These are phyloP conservation scores for Leptinotarsa juncta DNA, from an alignment of 2,888 invertebrate species.

Conservation along the genomic window DNA sequence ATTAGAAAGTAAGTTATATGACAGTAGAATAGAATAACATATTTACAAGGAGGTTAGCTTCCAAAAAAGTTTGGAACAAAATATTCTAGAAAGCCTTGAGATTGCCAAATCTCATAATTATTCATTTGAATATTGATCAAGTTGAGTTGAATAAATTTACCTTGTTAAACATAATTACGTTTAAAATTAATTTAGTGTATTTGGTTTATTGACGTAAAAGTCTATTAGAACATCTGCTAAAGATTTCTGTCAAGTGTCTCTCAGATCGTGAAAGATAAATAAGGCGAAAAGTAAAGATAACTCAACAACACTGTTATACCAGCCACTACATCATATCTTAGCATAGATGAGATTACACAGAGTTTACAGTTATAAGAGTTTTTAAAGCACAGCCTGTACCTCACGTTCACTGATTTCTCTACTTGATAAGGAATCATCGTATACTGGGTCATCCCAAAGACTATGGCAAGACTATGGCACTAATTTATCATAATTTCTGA, in stretches of 20 bases:
- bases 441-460: slow-evolving; percentile 17
- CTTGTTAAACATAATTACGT: background rate
- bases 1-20: no score
- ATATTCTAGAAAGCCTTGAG: no score
- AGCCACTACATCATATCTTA: slow-evolving; percentile 11
- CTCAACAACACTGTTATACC: background rate
- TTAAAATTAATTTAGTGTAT: no score
- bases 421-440: slow-evolving; percentile 24
- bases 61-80: no score
- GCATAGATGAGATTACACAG: slow-evolving; percentile 18
- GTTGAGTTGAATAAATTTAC: background rate
- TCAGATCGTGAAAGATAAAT: no score
- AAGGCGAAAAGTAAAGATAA: no score
- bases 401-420: slow-evolving; percentile 26
- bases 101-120: no score
- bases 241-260: background rate
- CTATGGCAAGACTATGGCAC: background rate
- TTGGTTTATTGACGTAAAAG: no score
- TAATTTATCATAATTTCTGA: slow-evolving; percentile 11
- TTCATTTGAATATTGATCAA: background rate
- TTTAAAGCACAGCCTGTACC: slow-evolving; percentile 7
- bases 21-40: no score
- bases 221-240: no score
- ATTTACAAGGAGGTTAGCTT: no score
- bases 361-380: slow-evolving; percentile 24